Base-by-base conservation (phyloP, 2,888 invertebrate genomes). In the Schrankia costaestrigalis region DNA sequence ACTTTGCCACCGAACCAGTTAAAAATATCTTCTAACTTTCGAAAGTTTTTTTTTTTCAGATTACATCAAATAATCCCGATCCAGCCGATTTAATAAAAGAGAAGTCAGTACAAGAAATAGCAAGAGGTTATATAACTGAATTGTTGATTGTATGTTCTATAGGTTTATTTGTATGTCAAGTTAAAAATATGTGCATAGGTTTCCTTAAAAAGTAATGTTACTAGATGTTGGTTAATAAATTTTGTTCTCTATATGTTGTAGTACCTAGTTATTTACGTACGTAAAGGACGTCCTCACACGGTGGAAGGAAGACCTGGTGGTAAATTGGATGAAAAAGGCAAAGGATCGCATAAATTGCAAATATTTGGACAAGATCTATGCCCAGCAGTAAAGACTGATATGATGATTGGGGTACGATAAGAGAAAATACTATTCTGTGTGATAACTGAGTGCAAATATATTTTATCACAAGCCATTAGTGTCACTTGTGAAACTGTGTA, bases 71-170 rank as follows among this genome's bases (percentile, higher is more conserved):
- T 33, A 83, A 86, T 33, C 71, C 77, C 7, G 67, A 61, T 22
- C 86, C 89, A 11, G 89, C 81, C 0, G 90, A 90, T 67, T 62
- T 88, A 23, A 89, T 91, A 23, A 80, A 63, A 35, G 78, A 78
- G 31, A 76, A 64, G 44, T 52, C 80, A 1, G 26, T 59, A 12
- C 64, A 61, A 17, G 75, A 82, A 26, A 47, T 71, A 19, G 60
- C 61, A 1, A 13, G 64, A 22, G 67, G 61, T 11, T 75, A 79
- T 35, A 25, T 74, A 11, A 70, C 71, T 0, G 74, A 83, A 44
- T 64, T 67, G 2, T 42, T 71, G 1, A 30, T 78, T 5, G 56
- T 78, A 5, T 67, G 72, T 41, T 70, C 78, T 10, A 41, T 83
- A 22, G 78, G 75, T 5, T 45, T 76, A 7, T 15, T 80, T 12